Base-by-base conservation (phyloP, 2,888 invertebrate genomes). In the Tubulanus polymorphus region DNA sequence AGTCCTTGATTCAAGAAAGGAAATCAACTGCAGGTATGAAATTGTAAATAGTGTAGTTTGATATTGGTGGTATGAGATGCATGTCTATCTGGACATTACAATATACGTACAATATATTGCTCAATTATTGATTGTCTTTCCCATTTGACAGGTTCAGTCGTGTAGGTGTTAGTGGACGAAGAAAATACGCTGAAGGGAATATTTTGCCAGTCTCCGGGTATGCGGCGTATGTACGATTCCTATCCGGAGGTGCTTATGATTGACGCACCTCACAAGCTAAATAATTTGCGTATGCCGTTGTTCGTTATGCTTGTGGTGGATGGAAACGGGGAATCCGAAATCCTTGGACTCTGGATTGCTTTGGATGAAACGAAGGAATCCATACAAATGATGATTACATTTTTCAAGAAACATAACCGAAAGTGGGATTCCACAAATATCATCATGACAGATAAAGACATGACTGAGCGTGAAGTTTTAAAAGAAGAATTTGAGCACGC, bases 381-480 rank as follows among this genome's bases (percentile, higher is more conserved):
- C 6, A 51, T 63, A 41, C 26, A 18, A 29, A 26, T 28, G 15
- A 35, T 61, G 48, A 32, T 63, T 20, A n/a, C 37, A n/a, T 29
- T 55, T 10, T 63, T 63, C 32, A 55, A 54, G 23, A 28, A 55
- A 45, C 26, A 26, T 6, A 53, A 62, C 48, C 35, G 26, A 25
- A 23, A 27, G 12, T 41, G 27, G 26, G 30, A 37, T 23, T 35
- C 28, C 6, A 53, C 49, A 12, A 50, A 37, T 37, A 37, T 35
- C 20, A 32, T 63, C 18, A 60, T 57, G 53, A 55, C 59, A 15
- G 59, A 63, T 50, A 62, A 63, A 28, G 63, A 63, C 32, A 60
- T 63, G 62, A 30, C 41, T 1, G 56, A 61, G 30, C n/a, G 59
- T 28, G 56, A 45, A 6, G 53, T 59, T 12, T 35, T 61, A 3